Base-by-base conservation (phyloP, 2,888 invertebrate genomes). In the Alitta virens region DNA sequence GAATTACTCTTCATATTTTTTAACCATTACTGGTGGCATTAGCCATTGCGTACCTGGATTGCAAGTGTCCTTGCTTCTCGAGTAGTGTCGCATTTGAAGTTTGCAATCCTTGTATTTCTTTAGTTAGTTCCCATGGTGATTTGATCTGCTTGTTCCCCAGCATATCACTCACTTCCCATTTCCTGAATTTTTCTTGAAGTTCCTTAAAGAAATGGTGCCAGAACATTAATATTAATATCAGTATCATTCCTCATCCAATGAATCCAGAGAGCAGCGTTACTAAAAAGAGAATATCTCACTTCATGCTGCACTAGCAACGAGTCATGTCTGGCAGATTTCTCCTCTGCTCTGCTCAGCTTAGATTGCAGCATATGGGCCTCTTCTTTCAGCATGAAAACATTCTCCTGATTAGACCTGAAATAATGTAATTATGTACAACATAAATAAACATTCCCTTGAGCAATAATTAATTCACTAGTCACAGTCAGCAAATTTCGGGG, bases 21-120 rank as follows among this genome's bases (percentile, higher is more conserved):
- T n/a, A n/a, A n/a, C n/a, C n/a, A n/a, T n/a, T n/a, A n/a, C n/a
- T n/a, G n/a, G n/a, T n/a, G n/a, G n/a, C n/a, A n/a, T n/a, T n/a
- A n/a, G n/a, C n/a, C n/a, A n/a, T n/a, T n/a, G n/a, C n/a, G n/a
- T 57, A 78, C 77, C 67, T 70, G 46, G 75, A 65, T 58, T 78
- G 74, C 5, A 79, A 65, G 51, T 77, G 69, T 46, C 77, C 78
- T 42, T 75, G 71, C 52, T 72, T 72, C 49, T 76, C 74, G 57
- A 74, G 60, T 63, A 75, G 63, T 1, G 73, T 46, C 2, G 70
- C 72, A 54, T 76, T 71, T 18, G 68, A 64, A 33, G 68, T 72
- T 66, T 79, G 77, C 21, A 76, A 63, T 42, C 78, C 74, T 12
- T 65, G 52, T 26, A 64, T 56, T 27, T 61, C 56, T n/a, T 51